These are phyloP conservation scores for Notechis scutatus DNA, from an alignment of 2,113 vertebrate species.

Conservation along the genomic window DNA sequence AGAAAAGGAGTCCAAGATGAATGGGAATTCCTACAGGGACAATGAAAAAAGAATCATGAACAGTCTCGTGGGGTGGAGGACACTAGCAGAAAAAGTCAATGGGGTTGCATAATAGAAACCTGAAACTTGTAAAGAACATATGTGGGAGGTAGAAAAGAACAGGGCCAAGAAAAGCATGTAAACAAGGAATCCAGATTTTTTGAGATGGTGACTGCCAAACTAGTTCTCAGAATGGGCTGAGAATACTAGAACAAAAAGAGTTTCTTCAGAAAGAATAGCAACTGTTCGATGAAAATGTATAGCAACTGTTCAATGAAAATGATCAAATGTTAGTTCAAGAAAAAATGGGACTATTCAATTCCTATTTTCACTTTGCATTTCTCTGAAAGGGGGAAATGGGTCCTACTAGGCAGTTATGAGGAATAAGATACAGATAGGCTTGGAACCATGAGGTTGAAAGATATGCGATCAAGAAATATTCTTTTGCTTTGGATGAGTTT, in stretches of 20 bases:
- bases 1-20: not conserved
- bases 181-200: not conserved
- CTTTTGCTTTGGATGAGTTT: not conserved
- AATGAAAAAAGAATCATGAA: not conserved
- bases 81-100: not conserved
- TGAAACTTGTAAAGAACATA: not conserved
- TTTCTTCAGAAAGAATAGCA: not conserved
- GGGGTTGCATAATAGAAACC: not conserved
- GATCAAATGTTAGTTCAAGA: not conserved
- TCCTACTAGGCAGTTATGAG: not conserved
- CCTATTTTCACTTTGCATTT: not conserved
- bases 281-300: not conserved
- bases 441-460: not conserved
- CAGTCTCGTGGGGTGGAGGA: not conserved
- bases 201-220: not conserved
- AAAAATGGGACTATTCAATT: not conserved
- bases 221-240: not conserved
- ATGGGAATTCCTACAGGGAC: not conserved
- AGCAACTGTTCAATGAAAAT: not conserved
- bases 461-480: not conserved
- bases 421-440: not conserved
- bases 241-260: not conserved
- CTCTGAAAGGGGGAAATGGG: not conserved
- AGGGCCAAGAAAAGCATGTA: not conserved
- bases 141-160: not conserved